phyloP scores from a whole-genome alignment of 2,888 invertebrate species.

The Ormyrus labotus region DNA sequence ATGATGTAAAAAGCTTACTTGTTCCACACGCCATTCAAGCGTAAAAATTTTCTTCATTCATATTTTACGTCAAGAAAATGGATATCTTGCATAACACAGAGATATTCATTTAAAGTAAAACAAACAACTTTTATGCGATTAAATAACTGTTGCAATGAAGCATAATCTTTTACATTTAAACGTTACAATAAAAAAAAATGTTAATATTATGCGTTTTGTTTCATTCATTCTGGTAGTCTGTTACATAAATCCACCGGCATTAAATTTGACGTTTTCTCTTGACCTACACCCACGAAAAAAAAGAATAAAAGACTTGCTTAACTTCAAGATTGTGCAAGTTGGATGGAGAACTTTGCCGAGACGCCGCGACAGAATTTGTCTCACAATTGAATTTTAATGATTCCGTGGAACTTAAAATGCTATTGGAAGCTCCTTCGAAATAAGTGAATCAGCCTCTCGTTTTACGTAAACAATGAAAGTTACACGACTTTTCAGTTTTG shows the following conservation, averaged over 20 bases:
- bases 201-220: neutral
- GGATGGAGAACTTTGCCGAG: neutral
- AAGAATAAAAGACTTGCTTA: conserved; percentile 33
- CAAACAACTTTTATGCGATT: too few species aligned
- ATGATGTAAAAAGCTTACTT: too few species aligned
- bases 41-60: too few species aligned
- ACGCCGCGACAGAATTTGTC: neutral
- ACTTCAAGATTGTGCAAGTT: conserved; percentile 14
- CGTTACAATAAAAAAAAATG: neutral
- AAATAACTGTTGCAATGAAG: neutral
- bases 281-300: conserved; percentile 27
- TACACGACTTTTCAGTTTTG: neutral
- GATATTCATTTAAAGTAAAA: too few species aligned
- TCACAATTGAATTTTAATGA: conserved; percentile 39
- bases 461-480: conserved; percentile 15
- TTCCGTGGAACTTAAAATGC: conserved; percentile 2
- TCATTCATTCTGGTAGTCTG: neutral
- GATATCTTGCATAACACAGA: too few species aligned
- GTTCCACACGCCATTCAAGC: too few species aligned
- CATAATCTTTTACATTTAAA: neutral
- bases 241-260: conserved; percentile 4
- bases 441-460: neutral
- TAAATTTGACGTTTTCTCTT: conserved; percentile 31
- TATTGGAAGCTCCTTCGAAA: neutral
- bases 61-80: too few species aligned